Base-by-base conservation (phyloP, 2,888 invertebrate genomes). In the Ariolimax columbianus region DNA sequence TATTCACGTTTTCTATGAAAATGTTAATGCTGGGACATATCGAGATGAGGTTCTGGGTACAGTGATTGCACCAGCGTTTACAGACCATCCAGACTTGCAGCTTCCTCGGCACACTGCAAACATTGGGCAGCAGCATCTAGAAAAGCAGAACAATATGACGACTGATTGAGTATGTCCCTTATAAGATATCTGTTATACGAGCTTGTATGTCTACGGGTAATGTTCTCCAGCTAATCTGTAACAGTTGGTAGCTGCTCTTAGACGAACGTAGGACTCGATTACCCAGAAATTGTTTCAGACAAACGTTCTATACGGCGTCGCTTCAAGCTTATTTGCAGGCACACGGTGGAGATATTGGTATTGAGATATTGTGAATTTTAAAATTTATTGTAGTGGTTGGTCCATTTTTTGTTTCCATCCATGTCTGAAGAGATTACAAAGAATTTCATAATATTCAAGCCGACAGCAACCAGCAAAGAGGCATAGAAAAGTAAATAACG, bases 311-410 rank as follows among this genome's bases (percentile, higher is more conserved):
- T 1, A 6, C 4, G 26, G 26, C 38, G 11, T 40, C 26, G 72
- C 72, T 72, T 40, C 72, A 72, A 40, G 40, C 72, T 38, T 72
- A 26, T 72, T 72, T 72, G 72, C 40, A 72, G 26, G n/a, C 72
- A 72, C 1, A 72, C n/a, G 26, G 40, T 40, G 72, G 40, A n/a
- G 26, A 72, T 72, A 72, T 26, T 33, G 33, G 66, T 66, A 66
- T 33, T 66, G 66, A 66, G 66, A 14, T 33, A 66, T 30, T 66
- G 72, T 72, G 72, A 72, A 38, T 26, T n/a, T n/a, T n/a, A n/a
- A 23, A 40, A 26, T 40, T 40, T 40, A 23, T 23, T 40, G 19
- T 72, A 40, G 23, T 11, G 72, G n/a, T n/a, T 40, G 23, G n/a
- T n/a, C n/a, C 38, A 43, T 73, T 43, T 73, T 73, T n/a, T 0